Conservation (phyloP, 2,113 vertebrate genomes). For the Platichthys stellatus region DNA sequence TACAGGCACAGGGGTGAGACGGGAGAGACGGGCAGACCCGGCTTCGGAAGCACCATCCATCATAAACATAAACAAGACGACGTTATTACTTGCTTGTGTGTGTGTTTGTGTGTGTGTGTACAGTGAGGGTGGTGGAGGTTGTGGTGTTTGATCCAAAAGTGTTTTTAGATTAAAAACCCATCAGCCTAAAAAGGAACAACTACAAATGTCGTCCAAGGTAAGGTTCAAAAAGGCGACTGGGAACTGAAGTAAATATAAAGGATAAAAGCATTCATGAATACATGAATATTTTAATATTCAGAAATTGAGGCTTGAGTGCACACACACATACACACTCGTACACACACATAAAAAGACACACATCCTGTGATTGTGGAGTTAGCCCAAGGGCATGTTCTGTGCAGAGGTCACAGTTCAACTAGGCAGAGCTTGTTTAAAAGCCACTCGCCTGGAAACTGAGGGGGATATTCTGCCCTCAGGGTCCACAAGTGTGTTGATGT, state of each 20-base stretch:
- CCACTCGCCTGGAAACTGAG: constrained; percentile 64
- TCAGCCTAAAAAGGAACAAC: constrained; percentile 36
- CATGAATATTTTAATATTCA: constrained; percentile 38
- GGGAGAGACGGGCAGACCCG: constrained; percentile 52
- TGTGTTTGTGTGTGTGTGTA: background rate
- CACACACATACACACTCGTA: constrained; percentile 12
- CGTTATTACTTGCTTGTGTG: constrained; percentile 57
- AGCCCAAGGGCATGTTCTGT: constrained; percentile 77
- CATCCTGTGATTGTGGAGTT: constrained; percentile 60
- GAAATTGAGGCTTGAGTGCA: constrained; percentile 34
- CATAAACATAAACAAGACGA: constrained; percentile 78
- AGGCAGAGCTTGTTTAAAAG: constrained; percentile 75
- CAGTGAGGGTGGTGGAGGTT: constrained; percentile 9
- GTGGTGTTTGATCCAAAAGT: constrained; percentile 40
- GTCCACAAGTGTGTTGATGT: constrained; percentile 22
- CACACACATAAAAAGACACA: constrained; percentile 30
- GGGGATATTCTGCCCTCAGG: constrained; percentile 62
- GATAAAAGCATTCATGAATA: constrained; percentile 46
- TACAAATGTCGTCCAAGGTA: constrained; percentile 16
- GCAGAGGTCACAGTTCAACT: constrained; percentile 79
- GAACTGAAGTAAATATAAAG: constrained; percentile 9
- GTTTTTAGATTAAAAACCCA: constrained; percentile 49
- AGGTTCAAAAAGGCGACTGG: constrained; percentile 6
- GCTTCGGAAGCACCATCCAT: constrained; percentile 73
- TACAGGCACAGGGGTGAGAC: constrained; percentile 56